Conservation (phyloP, 2,113 vertebrate species). For the Eonycteris spelaea region DNA sequence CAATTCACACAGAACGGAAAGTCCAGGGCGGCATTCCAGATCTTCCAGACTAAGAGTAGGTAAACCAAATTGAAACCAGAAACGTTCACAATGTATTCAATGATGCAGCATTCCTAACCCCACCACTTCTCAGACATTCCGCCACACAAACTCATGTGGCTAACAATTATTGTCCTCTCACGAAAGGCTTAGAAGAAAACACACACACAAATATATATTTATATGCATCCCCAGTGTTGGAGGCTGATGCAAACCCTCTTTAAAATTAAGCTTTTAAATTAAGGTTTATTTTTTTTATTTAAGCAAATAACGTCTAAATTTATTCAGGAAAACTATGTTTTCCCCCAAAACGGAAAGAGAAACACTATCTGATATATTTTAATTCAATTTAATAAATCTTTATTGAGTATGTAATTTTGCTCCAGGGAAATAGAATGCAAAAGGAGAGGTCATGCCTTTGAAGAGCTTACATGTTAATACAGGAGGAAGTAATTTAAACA, state of each 20-base stretch:
- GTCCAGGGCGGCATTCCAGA: background rate
- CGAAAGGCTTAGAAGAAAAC: background rate
- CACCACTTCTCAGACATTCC: constrained; percentile 35
- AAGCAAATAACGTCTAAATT: constrained; percentile 37
- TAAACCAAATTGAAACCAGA: constrained; percentile 68
- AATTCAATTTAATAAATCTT: constrained; percentile 33
- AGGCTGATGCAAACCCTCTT: background rate
- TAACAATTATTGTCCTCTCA: background rate
- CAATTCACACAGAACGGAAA: constrained; percentile 9
- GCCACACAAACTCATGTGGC: background rate
- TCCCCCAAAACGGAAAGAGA: background rate
- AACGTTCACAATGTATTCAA: background rate
- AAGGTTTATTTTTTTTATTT: background rate
- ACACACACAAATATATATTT: background rate
- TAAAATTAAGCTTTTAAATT: background rate
- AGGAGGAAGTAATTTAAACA: background rate
- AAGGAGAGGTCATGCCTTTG: background rate
- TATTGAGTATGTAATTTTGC: background rate
- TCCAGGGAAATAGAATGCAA: background rate
- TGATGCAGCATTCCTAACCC: background rate
- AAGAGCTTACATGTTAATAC: background rate
- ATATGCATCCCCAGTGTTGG: no score
- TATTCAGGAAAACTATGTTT: constrained; percentile 15
- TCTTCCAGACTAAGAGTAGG: constrained; percentile 8
- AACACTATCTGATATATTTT: background rate